Evolutionary conservation across 1,140 invertebrate genomes (phyloP).

Genomic region (Macrobrachium rosenbergii): DNA sequence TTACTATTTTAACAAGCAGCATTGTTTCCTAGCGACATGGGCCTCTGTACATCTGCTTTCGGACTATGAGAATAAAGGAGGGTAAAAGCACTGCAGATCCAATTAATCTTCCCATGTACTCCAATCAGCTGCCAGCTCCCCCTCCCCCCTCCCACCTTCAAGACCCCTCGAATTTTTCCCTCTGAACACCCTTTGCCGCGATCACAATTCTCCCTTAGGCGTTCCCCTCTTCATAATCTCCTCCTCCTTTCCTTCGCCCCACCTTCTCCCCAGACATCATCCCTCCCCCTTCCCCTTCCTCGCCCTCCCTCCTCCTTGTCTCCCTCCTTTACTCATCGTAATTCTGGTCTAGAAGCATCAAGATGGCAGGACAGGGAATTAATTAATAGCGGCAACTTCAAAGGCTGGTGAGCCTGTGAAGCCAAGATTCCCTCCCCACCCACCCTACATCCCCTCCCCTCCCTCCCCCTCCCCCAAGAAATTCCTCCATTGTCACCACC

Average conservation of each 20-base stretch:
- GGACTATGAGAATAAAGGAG: no score
- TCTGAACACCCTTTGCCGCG: neutral
- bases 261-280: neutral
- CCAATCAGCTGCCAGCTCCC: neutral
- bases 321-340: neutral
- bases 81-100: no score
- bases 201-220: neutral
- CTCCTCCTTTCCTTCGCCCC: neutral
- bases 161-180: neutral
- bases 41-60: neutral
- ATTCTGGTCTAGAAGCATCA: slow-evolving; percentile 2
- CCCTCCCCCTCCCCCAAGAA: neutral
- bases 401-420: slow-evolving; percentile 37
- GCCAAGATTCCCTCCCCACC: slow-evolving; percentile 14
- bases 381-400: slow-evolving; percentile 39
- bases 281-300: neutral
- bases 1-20: no score
- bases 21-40: no score
- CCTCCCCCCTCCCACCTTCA: neutral
- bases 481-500: slow-evolving; percentile 48
- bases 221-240: neutral
- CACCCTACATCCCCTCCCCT: no score
- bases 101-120: no score
- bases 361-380: slow-evolving; percentile 25
- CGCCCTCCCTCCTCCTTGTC: neutral